These are phyloP conservation scores for Ciconia nigra DNA, from an alignment of 2,797 vertebrate genomes.

Conservation along the genomic window DNA sequence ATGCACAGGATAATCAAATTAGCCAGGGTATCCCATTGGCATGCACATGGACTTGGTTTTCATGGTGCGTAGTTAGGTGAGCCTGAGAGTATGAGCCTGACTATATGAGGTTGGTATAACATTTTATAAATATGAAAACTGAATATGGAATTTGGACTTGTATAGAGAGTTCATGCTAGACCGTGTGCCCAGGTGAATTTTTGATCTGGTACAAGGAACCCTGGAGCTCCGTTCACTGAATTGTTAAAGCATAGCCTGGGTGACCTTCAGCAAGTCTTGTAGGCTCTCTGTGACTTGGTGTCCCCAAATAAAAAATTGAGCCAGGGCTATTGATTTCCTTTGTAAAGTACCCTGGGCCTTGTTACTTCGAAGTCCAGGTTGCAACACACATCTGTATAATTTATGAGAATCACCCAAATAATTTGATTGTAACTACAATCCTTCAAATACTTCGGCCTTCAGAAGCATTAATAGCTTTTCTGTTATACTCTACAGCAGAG, in stretches of 20 bases:
- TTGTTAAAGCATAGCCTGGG: background rate
- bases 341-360: background rate
- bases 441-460: background rate
- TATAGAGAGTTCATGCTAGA: background rate
- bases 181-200: background rate
- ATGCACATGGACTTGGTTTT: fast-evolving
- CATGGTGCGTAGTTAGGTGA: fast-evolving
- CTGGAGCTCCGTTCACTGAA: background rate
- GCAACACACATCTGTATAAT: background rate
- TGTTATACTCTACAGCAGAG: background rate
- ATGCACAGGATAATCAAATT: fast-evolving
- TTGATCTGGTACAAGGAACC: background rate
- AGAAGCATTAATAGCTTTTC: background rate
- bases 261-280: background rate
- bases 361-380: background rate
- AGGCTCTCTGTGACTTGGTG: background rate
- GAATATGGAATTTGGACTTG: background rate
- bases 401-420: background rate
- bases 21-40: background rate
- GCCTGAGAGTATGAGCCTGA: background rate
- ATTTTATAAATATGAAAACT: background rate
- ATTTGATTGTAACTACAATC: background rate
- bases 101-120: background rate
- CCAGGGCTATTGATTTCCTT: background rate
- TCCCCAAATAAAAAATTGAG: background rate